These are phyloP conservation scores for Chromoteleia sp. DNA, from an alignment of 2,888 invertebrate genomes.

Conservation along the genomic window DNA sequence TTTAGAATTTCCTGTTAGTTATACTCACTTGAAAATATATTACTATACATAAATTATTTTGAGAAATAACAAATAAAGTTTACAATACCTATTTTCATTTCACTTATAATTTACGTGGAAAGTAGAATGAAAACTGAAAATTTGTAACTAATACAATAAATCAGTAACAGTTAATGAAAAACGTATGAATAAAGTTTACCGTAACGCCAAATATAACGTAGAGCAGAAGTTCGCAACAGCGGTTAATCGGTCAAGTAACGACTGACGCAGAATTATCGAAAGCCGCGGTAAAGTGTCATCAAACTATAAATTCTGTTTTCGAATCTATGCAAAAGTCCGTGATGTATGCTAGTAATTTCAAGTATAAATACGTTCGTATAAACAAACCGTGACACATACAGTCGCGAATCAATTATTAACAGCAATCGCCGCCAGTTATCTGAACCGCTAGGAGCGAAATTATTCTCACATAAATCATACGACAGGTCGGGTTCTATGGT, in stretches of 20 bases:
- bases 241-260: constrained; percentile 45
- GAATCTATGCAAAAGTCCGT: constrained; percentile 51
- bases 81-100: too few relatives aligned
- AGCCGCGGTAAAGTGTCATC: constrained; percentile 40
- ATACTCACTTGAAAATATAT: too few relatives aligned
- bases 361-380: constrained; percentile 55
- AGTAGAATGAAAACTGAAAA: too few relatives aligned
- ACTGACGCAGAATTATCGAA: constrained; percentile 41
- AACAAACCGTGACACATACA: constrained; percentile 69
- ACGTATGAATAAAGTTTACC: neutral
- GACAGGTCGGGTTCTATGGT: constrained; percentile 74
- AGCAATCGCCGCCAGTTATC: constrained; percentile 81
- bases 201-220: neutral
- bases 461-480: constrained; percentile 82
- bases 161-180: neutral
- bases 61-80: too few relatives aligned
- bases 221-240: constrained; percentile 16
- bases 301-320: constrained; percentile 63
- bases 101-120: too few relatives aligned
- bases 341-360: constrained; percentile 54
- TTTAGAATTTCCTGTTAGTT: too few relatives aligned
- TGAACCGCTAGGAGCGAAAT: constrained; percentile 78
- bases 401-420: constrained; percentile 81
- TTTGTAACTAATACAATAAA: too few relatives aligned
- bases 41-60: too few relatives aligned